Conservation (phyloP, 2,888 invertebrate genomes). For the Drosophila ustulata region DNA sequence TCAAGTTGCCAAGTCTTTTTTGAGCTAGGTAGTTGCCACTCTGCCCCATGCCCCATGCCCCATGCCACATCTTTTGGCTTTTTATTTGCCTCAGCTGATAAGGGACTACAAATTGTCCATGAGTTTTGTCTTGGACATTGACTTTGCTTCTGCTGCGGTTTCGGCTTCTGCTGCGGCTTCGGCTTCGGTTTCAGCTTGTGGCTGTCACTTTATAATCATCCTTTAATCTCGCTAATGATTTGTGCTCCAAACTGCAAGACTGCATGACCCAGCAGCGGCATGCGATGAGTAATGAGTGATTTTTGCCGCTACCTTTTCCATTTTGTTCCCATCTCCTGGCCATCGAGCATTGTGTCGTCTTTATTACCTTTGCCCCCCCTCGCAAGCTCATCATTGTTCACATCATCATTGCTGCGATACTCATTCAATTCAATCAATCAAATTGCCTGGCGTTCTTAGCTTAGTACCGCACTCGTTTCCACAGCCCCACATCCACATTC, state of each 20-base stretch:
- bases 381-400: slow-evolving; percentile 36
- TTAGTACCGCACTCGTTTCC: slow-evolving; percentile 16
- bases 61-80: not conserved
- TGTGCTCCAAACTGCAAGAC: slow-evolving; percentile 52
- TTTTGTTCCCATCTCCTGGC: not conserved
- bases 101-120: slow-evolving; percentile 23
- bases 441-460: slow-evolving; percentile 61
- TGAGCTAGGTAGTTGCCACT: slow-evolving; percentile 35
- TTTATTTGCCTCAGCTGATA: slow-evolving; percentile 2
- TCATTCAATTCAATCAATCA: slow-evolving; percentile 74
- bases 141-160: slow-evolving; percentile 1
- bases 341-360: slow-evolving; percentile 4
- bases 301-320: slow-evolving; percentile 4
- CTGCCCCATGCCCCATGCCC: not conserved
- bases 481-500: not conserved
- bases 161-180: slow-evolving; percentile 1
- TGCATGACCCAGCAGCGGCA: slow-evolving; percentile 59
- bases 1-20: slow-evolving; percentile 13
- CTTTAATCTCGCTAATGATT: slow-evolving; percentile 66
- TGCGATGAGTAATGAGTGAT: slow-evolving; percentile 46
- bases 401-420: slow-evolving; percentile 33
- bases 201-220: slow-evolving; percentile 27
- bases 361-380: slow-evolving; percentile 12
- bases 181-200: slow-evolving; percentile 4
- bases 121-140: slow-evolving; percentile 6